phyloP scores from a whole-genome alignment of 2,888 invertebrate genomes.

The Cosmia trapezina region DNA sequence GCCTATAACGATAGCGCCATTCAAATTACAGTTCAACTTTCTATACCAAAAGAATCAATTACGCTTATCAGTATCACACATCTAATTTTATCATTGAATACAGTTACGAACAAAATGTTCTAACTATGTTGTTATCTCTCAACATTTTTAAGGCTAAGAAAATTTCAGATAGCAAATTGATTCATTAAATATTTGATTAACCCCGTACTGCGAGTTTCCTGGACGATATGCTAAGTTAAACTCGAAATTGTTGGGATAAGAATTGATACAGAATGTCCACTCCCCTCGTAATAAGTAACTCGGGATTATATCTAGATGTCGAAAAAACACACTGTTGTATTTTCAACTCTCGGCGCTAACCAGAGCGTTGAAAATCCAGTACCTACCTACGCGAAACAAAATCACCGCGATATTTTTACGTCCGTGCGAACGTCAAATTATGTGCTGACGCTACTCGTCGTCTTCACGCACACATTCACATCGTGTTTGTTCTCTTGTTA shows the following conservation, averaged over 20 bases:
- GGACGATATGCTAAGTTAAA: slow-evolving; percentile 82
- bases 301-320: neutral
- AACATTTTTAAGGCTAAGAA: slow-evolving; percentile 64
- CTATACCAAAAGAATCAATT: slow-evolving; percentile 58
- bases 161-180: slow-evolving; percentile 78
- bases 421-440: too few species aligned
- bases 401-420: too few species aligned
- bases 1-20: slow-evolving; percentile 27
- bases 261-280: slow-evolving; percentile 30
- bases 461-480: too few species aligned
- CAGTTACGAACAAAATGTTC: slow-evolving; percentile 54
- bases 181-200: slow-evolving; percentile 87
- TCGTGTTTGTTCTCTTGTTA: too few species aligned
- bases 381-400: too few species aligned
- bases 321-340: too few species aligned
- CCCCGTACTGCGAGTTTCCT: slow-evolving; percentile 76
- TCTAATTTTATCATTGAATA: slow-evolving; percentile 45
- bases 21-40: slow-evolving; percentile 43
- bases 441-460: too few species aligned
- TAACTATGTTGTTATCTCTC: slow-evolving; percentile 50
- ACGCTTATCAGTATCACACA: slow-evolving; percentile 59
- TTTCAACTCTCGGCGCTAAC: too few species aligned
- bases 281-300: neutral
- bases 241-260: slow-evolving; percentile 79
- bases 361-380: too few species aligned